Evolutionary conservation across 1,140 invertebrate species (phyloP), one percentile per base, ranked within the genome.

Genomic region (Sitophilus oryzae): DNA sequence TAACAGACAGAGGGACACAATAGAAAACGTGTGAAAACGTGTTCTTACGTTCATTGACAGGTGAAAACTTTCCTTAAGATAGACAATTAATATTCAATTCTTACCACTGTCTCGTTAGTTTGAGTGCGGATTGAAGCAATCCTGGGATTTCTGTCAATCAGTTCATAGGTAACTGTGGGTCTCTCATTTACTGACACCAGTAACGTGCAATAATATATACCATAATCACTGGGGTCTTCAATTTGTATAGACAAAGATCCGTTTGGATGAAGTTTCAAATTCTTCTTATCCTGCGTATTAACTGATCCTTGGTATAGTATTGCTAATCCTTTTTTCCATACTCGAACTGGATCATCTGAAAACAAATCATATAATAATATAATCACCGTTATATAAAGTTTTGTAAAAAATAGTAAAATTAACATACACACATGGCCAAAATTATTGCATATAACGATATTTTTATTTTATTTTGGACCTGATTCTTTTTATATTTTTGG

Each of bases 161-260:
- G 18, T 36, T 49, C 16, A 21, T 56, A 40, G 5, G 44, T 30
- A 9, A 56, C 21, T 11, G 37, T 23, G n/a, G 47, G 46, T 11
- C 36, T 34, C n/a, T 3, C 15, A 9, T 9, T 36, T 2, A 34
- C 10, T 3, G 18, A 36, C 19, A 56, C 2, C 2, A 25, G 9
- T 14, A 56, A n/a, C 6, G 21, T 50, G 16, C 54, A 56, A 21
- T 23, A 21, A 34, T 56, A 56, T 3, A 23, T 37, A 10, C 54
- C 54, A 22, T 20, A 50, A 19, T 56, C 54, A 0, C 38, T 37
- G 5, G 11, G 22, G 10, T 15, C 14, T 14, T 25, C 14, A 1
- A 56, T 3, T 11, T n/a, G 22, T 14, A 56, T 42, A 18, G 43
- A 10, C 20, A 56, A n/a, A 16, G 38, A 22, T 2, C 54, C 54